These are phyloP conservation scores for Harpalus rufipes DNA, from an alignment of 2,888 invertebrate species.

Conservation along the genomic window DNA sequence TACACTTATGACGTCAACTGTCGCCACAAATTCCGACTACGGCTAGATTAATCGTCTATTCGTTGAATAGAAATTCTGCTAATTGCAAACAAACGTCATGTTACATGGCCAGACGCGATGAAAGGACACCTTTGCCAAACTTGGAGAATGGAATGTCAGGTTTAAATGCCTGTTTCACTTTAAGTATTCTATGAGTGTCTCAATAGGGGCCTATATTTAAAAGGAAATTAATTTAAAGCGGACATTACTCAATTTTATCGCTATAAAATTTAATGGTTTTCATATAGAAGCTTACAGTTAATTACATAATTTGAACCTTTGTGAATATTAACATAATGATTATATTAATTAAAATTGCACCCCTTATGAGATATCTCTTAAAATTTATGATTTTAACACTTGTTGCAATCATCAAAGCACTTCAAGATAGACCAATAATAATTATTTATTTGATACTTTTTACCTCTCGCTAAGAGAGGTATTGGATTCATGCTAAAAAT, in stretches of 20 bases:
- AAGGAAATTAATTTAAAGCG: not conserved
- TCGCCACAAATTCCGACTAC: slow-evolving; percentile 30
- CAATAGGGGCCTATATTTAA: not conserved
- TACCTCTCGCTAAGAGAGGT: too few species aligned
- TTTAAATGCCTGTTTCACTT: not conserved
- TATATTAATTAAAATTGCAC: not conserved
- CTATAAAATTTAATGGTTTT: not conserved
- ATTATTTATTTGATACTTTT: too few species aligned
- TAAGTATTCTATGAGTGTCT: not conserved
- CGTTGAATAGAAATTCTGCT: slow-evolving; percentile 33
- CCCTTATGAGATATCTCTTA: not conserved
- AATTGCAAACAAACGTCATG: slow-evolving; percentile 39
- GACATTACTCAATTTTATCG: not conserved
- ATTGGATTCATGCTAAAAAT: too few species aligned
- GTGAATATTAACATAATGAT: not conserved
- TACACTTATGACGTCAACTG: slow-evolving; percentile 48
- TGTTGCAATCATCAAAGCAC: too few species aligned
- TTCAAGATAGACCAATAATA: too few species aligned
- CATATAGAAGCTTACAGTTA: not conserved
- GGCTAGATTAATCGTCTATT: slow-evolving; percentile 48
- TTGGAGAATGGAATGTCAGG: not conserved
- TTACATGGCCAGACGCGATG: slow-evolving; percentile 9
- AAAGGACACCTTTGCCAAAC: slow-evolving; percentile 4
- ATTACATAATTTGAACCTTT: not conserved
- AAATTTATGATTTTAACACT: not conserved